Conservation (phyloP, 2,888 invertebrate species). For the Agonum fuliginosum region DNA sequence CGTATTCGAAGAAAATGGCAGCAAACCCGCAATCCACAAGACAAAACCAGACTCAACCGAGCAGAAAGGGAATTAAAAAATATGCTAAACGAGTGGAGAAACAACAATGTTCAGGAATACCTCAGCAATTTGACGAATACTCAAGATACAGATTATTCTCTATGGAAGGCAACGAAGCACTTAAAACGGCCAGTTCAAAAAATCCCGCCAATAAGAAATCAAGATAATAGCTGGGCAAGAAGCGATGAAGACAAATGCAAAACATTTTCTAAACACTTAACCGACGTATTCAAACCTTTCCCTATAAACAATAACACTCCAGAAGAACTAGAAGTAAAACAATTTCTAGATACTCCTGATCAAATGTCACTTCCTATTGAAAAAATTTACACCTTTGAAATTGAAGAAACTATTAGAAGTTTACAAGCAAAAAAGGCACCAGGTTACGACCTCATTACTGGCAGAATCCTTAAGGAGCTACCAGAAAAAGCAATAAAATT, state of each 20-base stretch:
- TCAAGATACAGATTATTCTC: constrained; percentile 57
- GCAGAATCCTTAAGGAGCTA: too few species aligned
- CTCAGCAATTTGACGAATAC: not conserved
- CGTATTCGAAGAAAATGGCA: constrained; percentile 49
- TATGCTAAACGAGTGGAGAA: constrained; percentile 30
- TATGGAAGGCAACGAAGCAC: constrained; percentile 58
- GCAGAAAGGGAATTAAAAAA: constrained; percentile 22
- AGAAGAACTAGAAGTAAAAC: constrained; percentile 3
- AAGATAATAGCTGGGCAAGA: constrained; percentile 62
- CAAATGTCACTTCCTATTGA: constrained; percentile 46
- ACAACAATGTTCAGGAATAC: constrained; percentile 10
- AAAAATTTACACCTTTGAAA: constrained; percentile 60
- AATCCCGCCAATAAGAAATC: constrained; percentile 60
- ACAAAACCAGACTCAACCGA: constrained; percentile 53
- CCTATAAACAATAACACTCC: constrained; percentile 2
- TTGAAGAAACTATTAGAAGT: not conserved
- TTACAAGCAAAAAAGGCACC: constrained; percentile 56
- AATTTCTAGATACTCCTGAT: constrained; percentile 11
- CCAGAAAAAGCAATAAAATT: constrained; percentile 44
- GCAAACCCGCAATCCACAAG: constrained; percentile 32
- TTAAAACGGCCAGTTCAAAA: constrained; percentile 52
- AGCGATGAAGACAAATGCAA: constrained; percentile 62
- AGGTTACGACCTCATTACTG: constrained; percentile 64
- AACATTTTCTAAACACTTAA: constrained; percentile 62
- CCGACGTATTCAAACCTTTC: constrained; percentile 61